A percentile compares a stretch with the other conserved stretches of the same genome.
phyloP scores from a whole-genome alignment of 92 coral and sea anemone genomes.

The Phenganax marumi region DNA sequence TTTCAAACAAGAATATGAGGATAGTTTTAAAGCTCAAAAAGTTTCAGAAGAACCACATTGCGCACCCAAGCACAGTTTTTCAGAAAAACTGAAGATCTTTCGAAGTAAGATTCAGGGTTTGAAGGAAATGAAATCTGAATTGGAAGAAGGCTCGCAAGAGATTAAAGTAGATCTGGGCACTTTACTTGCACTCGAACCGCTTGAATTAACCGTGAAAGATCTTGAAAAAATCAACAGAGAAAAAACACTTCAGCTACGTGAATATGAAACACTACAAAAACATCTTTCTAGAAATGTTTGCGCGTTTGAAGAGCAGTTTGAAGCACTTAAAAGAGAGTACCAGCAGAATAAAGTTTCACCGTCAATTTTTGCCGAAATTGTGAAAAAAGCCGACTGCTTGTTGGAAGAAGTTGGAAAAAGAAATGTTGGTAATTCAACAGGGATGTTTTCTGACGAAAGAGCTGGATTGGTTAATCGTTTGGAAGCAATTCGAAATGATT shows the following conservation, averaged over 20 bases:
- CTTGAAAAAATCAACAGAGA: constrained; percentile 26
- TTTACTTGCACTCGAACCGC: constrained; percentile 29
- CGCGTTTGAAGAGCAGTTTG: constrained; percentile 25
- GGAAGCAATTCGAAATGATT: constrained; percentile 26
- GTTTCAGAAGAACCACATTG: not conserved
- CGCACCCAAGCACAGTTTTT: not conserved
- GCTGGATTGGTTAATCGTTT: constrained; percentile 5
- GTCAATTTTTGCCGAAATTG: not conserved
- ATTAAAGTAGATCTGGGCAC: constrained; percentile 10
- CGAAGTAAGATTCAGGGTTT: constrained; percentile 9
- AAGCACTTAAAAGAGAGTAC: not conserved
- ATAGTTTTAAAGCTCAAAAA: not conserved
- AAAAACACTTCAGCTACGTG: constrained; percentile 2
- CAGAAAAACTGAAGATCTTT: constrained; percentile 16
- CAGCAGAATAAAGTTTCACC: not conserved
- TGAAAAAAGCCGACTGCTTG: constrained; percentile 8
- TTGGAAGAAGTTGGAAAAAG: constrained; percentile 15
- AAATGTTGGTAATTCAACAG: not conserved
- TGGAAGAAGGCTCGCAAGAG: constrained; percentile 11
- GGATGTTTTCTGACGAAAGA: not conserved
- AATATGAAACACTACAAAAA: constrained; percentile 16
- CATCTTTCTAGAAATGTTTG: not conserved
- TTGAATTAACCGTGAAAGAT: constrained; percentile 30
- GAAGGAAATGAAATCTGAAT: not conserved
- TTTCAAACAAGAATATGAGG: not conserved